Conservation (phyloP, 2,888 invertebrate species). For the Blera fallax region DNA sequence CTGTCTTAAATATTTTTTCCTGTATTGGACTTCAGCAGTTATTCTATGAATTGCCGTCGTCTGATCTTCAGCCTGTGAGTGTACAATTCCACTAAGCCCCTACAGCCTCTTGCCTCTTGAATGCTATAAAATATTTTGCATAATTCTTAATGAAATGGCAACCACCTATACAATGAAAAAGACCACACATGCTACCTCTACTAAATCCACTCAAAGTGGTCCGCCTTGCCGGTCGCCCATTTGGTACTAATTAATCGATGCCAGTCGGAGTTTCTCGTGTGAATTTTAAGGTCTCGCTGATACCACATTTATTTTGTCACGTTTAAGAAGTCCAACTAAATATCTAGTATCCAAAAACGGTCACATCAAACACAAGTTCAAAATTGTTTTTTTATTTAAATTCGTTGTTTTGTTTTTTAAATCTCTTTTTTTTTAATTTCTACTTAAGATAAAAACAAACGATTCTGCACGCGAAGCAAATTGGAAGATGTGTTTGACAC, state of each 20-base stretch:
- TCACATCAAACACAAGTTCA: constrained; percentile 12
- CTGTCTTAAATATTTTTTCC: not conserved
- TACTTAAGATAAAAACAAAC: not conserved
- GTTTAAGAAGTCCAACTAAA: not conserved
- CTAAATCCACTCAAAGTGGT: not conserved
- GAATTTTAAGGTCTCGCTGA: constrained; percentile 27
- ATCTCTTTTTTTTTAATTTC: not conserved
- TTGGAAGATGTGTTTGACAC: not conserved
- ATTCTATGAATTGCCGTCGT: constrained; percentile 10
- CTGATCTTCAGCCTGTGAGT: not conserved
- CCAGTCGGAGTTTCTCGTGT: constrained; percentile 8
- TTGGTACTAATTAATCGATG: constrained; percentile 46
- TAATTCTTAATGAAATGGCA: constrained; percentile 56
- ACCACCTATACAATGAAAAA: not conserved
- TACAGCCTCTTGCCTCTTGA: not conserved
- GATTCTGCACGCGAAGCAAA: not conserved
- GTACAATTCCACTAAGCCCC: not conserved
- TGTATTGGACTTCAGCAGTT: not conserved
- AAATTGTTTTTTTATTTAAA: constrained; percentile 35
- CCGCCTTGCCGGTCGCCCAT: not conserved
- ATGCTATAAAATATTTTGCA: constrained; percentile 28
- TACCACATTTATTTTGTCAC: constrained; percentile 22
- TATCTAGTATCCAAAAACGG: constrained; percentile 14
- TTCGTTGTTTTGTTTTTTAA: not conserved
- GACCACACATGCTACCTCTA: constrained; percentile 28